Evolutionary conservation across 2,113 vertebrate species (phyloP), one percentile per base, ranked within the genome.

Genomic region (Chloropsis cyanopogon): DNA sequence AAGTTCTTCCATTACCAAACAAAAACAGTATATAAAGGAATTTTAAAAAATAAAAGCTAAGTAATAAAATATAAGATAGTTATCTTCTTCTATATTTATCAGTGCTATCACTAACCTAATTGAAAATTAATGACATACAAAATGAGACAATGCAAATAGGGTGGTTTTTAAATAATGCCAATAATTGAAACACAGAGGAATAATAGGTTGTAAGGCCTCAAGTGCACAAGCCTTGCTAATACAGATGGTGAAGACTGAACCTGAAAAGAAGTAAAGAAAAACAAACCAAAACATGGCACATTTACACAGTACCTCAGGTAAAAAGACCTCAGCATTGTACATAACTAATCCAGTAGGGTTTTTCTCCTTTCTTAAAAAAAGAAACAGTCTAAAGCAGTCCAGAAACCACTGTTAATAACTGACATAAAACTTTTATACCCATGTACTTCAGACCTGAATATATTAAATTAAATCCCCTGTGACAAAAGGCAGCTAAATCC

Each of bases 91-190:
- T 49, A 8, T 35, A 95, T 81, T 89, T 56, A 75, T 28, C 6
- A 3, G 24, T 60, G 17, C 31, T 87, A 71, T 28, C 49, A 56
- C 22, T 52, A 96, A 56, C 35, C 29, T 71, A 91, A 93, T 37
- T 47, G 66, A 94, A 96, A 87, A 93, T 37, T 79, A 85, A 72
- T 80, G 70, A 73, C 24, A 85, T 53, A 72, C 47, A 92, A 92
- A 88, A 85, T 64, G 42, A 90, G 47, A 81, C 64, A 72, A 69
- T 31, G 31, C 50, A 95, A 93, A 91, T 11, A 73, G 20, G 7
- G 9, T 29, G 21, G 0, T 2, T 41, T 94, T 57, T 4, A 26
- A 90, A 52, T 42, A 85, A 82, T 22, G 26, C 17, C 6, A 91
- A 14, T 87, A 94, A 75, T 49, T 49, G 35, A 47, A 81, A 29